Base-by-base conservation (phyloP, 2,888 invertebrate species). In the Tridacna crocea region DNA sequence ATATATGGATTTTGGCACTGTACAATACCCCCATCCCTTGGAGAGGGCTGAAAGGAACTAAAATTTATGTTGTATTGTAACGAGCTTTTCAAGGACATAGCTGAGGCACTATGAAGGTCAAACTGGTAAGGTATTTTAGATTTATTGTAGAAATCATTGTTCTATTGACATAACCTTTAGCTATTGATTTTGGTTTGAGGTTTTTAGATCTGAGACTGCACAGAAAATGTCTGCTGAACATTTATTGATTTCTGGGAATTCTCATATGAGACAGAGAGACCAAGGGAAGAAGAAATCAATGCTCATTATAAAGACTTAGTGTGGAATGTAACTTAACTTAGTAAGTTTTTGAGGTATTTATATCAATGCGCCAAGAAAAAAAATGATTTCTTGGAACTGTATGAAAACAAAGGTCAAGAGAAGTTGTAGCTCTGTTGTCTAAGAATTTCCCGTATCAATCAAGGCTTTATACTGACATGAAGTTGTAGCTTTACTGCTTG, bases 1-100 rank as follows among this genome's bases (percentile, higher is more conserved):
- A 80, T 80, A 75, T 80, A 80, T 80, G 68, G 80, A 75, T 80
- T 68, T 68, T 68, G 68, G 68, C 68, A 68, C 27, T 68, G 48
- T 68, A n/a, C 68, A 68, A 68, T 68, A 68, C 12, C 68, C 48
- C 36, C 48, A 47, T 48, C 22, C 47, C 17, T 47, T 22, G 36
- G 36, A 22, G 47, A 68, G 27, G 17, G 19, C 19, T 47, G 22
- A 13, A 47, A 68, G 68, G 68, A 68, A 24, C 47, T 68, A 47
- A 19, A 11, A 19, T 11, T 48, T 47, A 68, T 68, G 26, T 72
- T 24, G 55, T 15, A 15, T 47, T 2, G 27, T 0, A 19, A 24
- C n/a, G 55, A 17, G 19, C 6, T 58, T 51, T 26, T 58, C 72
- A 58, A 55, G 72, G 72, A 72, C 72, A 55, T 13, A 19, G 6